Base-by-base conservation (phyloP, 2,888 invertebrate species). In the Pseudeuparius sepicola region DNA sequence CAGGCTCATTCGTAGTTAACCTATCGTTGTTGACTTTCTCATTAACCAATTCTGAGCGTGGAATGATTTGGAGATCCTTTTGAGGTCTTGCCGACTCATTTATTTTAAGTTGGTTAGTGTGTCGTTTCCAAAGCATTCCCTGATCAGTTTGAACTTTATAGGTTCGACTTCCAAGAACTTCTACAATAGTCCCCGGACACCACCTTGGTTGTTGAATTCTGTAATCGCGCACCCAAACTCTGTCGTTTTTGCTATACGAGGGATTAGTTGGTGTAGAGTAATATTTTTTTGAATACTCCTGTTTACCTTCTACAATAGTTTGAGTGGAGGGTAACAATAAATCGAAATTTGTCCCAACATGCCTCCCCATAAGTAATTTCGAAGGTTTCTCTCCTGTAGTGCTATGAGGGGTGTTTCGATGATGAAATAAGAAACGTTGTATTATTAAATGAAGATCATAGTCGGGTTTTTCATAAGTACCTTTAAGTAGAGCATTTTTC, bases 331-430 rank as follows among this genome's bases (percentile, higher is more conserved):
- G 20, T n/a, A 20, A 7, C n/a, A 20, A 20, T 20, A 20, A 20
- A 20, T 20, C 20, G n/a, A 20, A 20, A 7, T 20, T 20, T 20
- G 20, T 20, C n/a, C 7, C n/a, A 6, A 20, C 6, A 20, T 20
- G 6, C n/a, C 20, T 20, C 7, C 20, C 20, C n/a, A 20, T 20
- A 7, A 20, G n/a, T n/a, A 20, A 20, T 20, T 20, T 20, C 6
- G 20, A 6, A 20, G 20, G 20, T 20, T 6, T 20, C n/a, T 20
- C 20, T n/a, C 20, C 14, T 14, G 31, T 31, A 9, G 36, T 36
- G 4, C 23, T 25, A 23, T 35, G 35, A 3, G 31, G 31, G 2
- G 31, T 36, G 11, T 36, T 36, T 17, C 31, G 7, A 18, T 36
- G 28, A 14, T 31, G 31, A 36, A 36, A 36, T 9, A 36, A 26